These are phyloP conservation scores for Microcebus tavaratra DNA, from an alignment of 2,113 vertebrate species.

Conservation along the genomic window DNA sequence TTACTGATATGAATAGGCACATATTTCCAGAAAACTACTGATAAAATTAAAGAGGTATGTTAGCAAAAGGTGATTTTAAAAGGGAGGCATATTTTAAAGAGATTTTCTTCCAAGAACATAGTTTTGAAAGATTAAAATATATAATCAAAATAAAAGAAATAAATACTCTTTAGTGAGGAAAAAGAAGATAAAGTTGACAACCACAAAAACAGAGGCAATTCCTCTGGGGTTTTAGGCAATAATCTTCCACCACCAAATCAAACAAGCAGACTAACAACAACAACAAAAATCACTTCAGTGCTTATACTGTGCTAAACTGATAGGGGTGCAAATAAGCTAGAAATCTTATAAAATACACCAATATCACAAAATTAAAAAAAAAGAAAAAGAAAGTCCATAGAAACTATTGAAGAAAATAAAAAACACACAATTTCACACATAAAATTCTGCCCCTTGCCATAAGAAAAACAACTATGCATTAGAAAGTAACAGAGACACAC, in stretches of 20 bases:
- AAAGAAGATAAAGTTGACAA: not conserved
- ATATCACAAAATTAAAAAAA: not conserved
- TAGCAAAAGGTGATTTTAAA: not conserved
- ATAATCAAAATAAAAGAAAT: not conserved
- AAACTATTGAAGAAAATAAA: not conserved
- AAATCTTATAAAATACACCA: not conserved
- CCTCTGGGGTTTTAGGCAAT: not conserved
- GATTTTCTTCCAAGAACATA: not conserved
- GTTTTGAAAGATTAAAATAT: not conserved
- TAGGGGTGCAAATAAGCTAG: not conserved
- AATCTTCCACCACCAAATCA: rapidly evolving
- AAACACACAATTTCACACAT: not conserved
- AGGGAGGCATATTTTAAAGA: not conserved
- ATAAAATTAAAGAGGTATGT: not conserved
- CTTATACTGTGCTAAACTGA: not conserved
- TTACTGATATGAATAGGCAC: not conserved
- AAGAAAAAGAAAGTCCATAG: not conserved
- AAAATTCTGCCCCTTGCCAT: not conserved
- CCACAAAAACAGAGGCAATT: not conserved
- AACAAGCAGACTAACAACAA: not conserved
- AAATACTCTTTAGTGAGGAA: not conserved
- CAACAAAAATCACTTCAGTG: not conserved
- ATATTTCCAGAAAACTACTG: not conserved
- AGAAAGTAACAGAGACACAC: not conserved
- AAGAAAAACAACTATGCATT: not conserved